Base-by-base conservation (phyloP, 2,113 vertebrate species). In the Eonycteris spelaea region DNA sequence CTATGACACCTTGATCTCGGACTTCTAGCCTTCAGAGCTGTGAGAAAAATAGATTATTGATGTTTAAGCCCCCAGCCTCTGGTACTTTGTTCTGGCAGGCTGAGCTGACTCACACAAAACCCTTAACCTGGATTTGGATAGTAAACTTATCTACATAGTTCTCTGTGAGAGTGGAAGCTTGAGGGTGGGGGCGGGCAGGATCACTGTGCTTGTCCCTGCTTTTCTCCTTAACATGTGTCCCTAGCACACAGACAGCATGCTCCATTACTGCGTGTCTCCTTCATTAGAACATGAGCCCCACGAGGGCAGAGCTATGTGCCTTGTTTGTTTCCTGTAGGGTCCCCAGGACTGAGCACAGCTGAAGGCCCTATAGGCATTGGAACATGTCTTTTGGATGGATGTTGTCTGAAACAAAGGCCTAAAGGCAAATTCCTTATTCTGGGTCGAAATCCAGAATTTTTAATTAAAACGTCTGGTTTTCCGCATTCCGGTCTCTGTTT, bases 201-300 rank as follows among this genome's bases (percentile, higher is more conserved):
- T 21, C 5, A 0, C 2, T 18, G 7, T 45, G 21, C 8, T 73
- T 30, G 3, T 45, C 16, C 48, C 13, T 11, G 6, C 22, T 90
- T 73, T 91, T 33, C 51, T 43, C 40, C 33, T 59, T 33, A 18
- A 43, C 26, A 3, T 2, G 0, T 33, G n/a, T 51, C 45, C 86
- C 51, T 53, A 3, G 6, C 13, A 13, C 21, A 35, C 7, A 19
- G 0, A 6, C 5, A 4, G 0, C 6, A 0, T 45, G 9, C 15
- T 59, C 33, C 26, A 2, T 0, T 22, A 22, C 21, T 21, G 1
- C 4, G 5, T 30, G 55, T 19, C 26, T 85, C 57, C 30, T 57
- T 6, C 11, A 0, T 10, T 12, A 48, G 35, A 33, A 18, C 1
- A 0, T 28, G 48, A 57, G 33, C 38, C 15, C 48, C 3, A 0